These are phyloP conservation scores for Hymenochirus boettgeri DNA, from an alignment of 2,113 vertebrate genomes.

Conservation along the genomic window DNA sequence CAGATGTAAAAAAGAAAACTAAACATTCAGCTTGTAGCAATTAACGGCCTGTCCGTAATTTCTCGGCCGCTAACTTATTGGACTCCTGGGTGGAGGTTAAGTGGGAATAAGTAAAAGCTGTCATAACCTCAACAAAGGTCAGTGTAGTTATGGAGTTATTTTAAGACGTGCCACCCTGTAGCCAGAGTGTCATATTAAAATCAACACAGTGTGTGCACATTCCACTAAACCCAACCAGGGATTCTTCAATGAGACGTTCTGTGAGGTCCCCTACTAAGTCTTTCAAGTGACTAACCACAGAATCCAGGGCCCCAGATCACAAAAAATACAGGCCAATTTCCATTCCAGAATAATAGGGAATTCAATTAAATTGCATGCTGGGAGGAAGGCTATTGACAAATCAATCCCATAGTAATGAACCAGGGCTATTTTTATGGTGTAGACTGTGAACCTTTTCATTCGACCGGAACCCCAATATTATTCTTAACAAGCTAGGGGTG, in stretches of 20 bases:
- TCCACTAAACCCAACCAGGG: not conserved
- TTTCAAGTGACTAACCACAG: conserved; percentile 15
- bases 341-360: not conserved
- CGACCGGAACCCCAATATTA: conserved; percentile 7
- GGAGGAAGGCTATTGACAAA: not conserved
- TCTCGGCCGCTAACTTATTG: conserved; percentile 8
- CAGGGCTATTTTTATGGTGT: not conserved
- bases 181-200: not conserved
- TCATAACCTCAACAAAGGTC: conserved; percentile 30
- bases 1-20: no score
- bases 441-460: not conserved
- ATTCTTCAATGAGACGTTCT: not conserved
- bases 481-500: conserved; percentile 5
- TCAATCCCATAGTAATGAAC: conserved; percentile 13
- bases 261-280: conserved; percentile 10
- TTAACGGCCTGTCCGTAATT: not conserved
- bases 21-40: conserved; percentile 21
- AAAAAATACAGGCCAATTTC: not conserved
- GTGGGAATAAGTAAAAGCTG: conserved; percentile 1
- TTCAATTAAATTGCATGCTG: not conserved
- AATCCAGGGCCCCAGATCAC: conserved; percentile 1
- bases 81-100: conserved; percentile 2
- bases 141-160: conserved; percentile 26
- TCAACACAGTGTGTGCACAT: conserved; percentile 17
- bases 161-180: conserved; percentile 12